Evolutionary conservation across 2,113 vertebrate genomes (phyloP).

Genomic region (Scolopax mira): DNA sequence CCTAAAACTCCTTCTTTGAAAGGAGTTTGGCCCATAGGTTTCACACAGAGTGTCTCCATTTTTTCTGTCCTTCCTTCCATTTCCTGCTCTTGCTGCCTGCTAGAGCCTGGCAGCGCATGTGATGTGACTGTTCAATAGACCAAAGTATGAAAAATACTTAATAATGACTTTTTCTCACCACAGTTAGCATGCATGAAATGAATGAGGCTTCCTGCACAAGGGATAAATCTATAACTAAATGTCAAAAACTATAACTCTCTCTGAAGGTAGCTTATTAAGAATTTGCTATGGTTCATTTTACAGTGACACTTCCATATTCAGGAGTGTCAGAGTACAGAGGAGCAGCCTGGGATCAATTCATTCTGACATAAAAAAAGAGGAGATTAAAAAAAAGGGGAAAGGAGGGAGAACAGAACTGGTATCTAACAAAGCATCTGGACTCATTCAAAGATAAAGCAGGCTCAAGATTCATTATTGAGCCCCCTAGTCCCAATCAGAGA

Average conservation of each 20-base stretch:
- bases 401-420: conserved; percentile 26
- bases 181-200: conserved; percentile 55
- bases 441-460: conserved; percentile 56
- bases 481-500: neutral
- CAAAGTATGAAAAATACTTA: conserved; percentile 47
- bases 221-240: conserved; percentile 67
- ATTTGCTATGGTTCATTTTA: conserved; percentile 72
- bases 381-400: neutral
- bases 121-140: conserved; percentile 23
- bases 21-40: neutral
- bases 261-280: conserved; percentile 73
- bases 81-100: neutral
- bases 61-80: neutral
- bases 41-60: neutral
- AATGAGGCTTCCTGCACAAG: conserved; percentile 45
- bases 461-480: conserved; percentile 42
- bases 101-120: neutral
- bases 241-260: conserved; percentile 70
- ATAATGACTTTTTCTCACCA: conserved; percentile 44
- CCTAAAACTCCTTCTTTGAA: neutral
- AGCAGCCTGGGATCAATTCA: conserved; percentile 67
- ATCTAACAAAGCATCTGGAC: conserved; percentile 60
- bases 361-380: conserved; percentile 36
- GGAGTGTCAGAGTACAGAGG: conserved; percentile 58
- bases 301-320: conserved; percentile 72